These are phyloP conservation scores for Alces alces DNA, from an alignment of 2,113 vertebrate species.

Conservation along the genomic window DNA sequence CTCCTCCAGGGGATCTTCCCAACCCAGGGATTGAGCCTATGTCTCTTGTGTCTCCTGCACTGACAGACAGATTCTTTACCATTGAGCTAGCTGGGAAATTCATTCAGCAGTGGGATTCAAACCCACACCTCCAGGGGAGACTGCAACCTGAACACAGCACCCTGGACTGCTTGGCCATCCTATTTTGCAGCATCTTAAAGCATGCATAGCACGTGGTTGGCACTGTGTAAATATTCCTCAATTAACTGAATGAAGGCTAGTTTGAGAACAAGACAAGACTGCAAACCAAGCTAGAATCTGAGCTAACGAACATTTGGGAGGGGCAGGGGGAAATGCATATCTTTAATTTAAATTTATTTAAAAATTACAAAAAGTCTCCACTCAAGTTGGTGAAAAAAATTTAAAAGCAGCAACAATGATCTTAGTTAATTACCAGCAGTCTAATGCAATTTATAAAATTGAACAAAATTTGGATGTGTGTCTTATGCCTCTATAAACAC, in stretches of 20 bases:
- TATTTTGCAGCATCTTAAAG: not conserved
- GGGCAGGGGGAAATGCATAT: not conserved
- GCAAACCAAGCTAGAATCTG: not conserved
- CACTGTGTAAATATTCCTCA: not conserved
- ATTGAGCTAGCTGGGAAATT: not conserved
- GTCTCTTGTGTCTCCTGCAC: not conserved
- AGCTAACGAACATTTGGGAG: not conserved
- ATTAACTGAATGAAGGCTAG: not conserved
- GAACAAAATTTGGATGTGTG: slow-evolving; percentile 95
- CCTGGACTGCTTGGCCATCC: not conserved
- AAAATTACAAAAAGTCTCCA: slow-evolving; percentile 76
- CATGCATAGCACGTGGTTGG: not conserved
- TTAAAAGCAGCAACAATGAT: slow-evolving; percentile 57
- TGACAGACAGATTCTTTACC: not conserved
- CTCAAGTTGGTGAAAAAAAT: slow-evolving; percentile 43
- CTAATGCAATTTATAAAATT: slow-evolving; percentile 86
- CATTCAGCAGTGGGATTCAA: not conserved
- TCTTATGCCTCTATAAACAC: slow-evolving; percentile 83
- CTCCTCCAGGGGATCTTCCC: not conserved
- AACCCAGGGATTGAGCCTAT: not conserved
- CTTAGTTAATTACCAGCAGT: slow-evolving; percentile 46
- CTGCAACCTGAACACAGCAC: not conserved
- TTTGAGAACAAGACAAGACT: not conserved
- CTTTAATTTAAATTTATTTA: slow-evolving; percentile 78
- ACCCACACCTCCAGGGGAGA: not conserved